A percentile compares a stretch with the other conserved stretches of the same genome.
phyloP scores from a whole-genome alignment of 2,113 vertebrate genomes.

The Thermophis baileyi region DNA sequence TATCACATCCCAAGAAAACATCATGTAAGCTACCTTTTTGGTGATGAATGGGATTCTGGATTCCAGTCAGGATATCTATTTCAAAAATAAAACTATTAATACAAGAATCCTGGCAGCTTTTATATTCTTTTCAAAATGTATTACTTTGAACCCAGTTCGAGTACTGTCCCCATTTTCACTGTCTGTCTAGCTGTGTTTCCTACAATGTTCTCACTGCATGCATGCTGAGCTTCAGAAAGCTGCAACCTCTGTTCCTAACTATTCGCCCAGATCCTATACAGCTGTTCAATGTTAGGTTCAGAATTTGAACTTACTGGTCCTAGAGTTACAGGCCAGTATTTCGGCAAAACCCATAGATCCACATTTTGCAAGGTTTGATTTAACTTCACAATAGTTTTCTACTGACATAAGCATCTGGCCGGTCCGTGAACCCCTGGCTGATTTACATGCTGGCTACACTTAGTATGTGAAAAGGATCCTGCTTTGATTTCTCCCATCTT shows the following conservation, averaged over 20 bases:
- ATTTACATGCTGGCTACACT: not conserved
- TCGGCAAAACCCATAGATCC: not conserved
- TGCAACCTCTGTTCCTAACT: not conserved
- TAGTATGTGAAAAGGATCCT: not conserved
- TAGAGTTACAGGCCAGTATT: not conserved
- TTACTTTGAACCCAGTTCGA: not conserved
- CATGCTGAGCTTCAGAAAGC: not conserved
- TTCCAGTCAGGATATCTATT: constrained; percentile 88
- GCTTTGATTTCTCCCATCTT: not conserved
- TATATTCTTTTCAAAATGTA: not conserved
- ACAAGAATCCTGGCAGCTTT: not conserved
- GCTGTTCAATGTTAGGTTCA: not conserved
- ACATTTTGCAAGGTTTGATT: not conserved
- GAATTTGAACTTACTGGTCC: not conserved
- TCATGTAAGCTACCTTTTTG: constrained; percentile 66
- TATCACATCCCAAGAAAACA: not conserved
- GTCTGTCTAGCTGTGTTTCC: not conserved
- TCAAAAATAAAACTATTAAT: constrained; percentile 1
- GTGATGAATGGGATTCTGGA: constrained; percentile 69
- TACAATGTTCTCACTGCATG: not conserved
- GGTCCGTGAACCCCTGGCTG: not conserved
- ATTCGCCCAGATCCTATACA: not conserved
- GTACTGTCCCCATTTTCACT: not conserved
- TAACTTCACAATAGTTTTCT: not conserved
- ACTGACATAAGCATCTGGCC: not conserved